phyloP scores from a whole-genome alignment of 2,888 invertebrate species.

The Netelia melanura region DNA sequence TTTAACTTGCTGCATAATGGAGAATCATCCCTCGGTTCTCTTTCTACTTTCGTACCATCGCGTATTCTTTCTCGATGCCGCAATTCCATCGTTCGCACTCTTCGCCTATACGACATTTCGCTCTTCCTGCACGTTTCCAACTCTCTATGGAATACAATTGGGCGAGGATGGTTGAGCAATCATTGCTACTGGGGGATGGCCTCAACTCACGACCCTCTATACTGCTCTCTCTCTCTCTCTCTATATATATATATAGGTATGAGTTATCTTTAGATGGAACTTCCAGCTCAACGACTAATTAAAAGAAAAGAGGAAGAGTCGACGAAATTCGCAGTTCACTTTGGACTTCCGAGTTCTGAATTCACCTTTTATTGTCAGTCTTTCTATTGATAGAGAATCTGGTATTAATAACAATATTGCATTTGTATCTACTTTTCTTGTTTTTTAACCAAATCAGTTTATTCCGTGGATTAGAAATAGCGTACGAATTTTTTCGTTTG shows the following conservation, averaged over 20 bases:
- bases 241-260: slow-evolving; percentile 43
- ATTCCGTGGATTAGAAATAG: not conserved
- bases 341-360: slow-evolving; percentile 9
- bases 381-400: not conserved
- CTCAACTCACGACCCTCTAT: not conserved
- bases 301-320: slow-evolving; percentile 70
- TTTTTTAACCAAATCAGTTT: not conserved
- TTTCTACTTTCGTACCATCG: slow-evolving; percentile 35
- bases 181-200: slow-evolving; percentile 69
- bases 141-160: slow-evolving; percentile 49
- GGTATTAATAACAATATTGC: not conserved
- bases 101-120: not conserved
- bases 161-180: slow-evolving; percentile 67
- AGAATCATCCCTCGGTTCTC: slow-evolving; percentile 63
- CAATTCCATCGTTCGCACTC: slow-evolving; percentile 32
- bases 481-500: too few species aligned
- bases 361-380: not conserved
- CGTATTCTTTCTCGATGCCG: slow-evolving; percentile 58
- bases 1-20: slow-evolving; percentile 79
- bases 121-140: slow-evolving; percentile 51
- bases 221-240: not conserved
- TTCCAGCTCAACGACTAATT: slow-evolving; percentile 74
- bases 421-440: not conserved
- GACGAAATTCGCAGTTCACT: slow-evolving; percentile 23
- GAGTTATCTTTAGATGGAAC: slow-evolving; percentile 73